phyloP scores from a whole-genome alignment of 2,888 invertebrate genomes.

The Nomada flava region DNA sequence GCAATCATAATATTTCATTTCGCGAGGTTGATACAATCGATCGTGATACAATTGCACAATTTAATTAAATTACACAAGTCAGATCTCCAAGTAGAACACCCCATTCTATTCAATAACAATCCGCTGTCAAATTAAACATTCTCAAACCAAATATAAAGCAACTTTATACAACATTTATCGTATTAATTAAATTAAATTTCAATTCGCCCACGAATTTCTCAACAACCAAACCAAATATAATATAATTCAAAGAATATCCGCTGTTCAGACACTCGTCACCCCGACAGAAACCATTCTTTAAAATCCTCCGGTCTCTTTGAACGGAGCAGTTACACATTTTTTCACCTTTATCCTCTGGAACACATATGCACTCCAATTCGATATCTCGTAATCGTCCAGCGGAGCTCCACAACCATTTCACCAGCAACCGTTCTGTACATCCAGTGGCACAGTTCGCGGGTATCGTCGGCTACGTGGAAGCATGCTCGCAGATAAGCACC shows the following conservation, averaged over 20 bases:
- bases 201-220: no score
- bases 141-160: no score
- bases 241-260: background rate
- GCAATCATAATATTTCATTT: no score
- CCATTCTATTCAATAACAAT: no score
- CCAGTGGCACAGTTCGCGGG: conserved; percentile 40
- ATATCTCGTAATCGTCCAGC: background rate
- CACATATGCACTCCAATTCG: background rate
- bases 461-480: conserved; percentile 11
- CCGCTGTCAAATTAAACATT: no score
- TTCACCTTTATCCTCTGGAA: background rate
- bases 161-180: no score
- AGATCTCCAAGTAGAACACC: no score
- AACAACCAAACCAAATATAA: background rate
- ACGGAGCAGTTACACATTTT: background rate
- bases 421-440: conserved; percentile 6
- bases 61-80: no score
- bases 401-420: background rate
- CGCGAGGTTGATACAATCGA: no score
- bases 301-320: background rate
- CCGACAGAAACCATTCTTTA: background rate
- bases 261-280: background rate
- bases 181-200: no score
- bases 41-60: no score
- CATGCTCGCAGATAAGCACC: conserved; percentile 50